Base-by-base conservation (phyloP, 1,140 invertebrate genomes). In the Eriosoma lanigerum region DNA sequence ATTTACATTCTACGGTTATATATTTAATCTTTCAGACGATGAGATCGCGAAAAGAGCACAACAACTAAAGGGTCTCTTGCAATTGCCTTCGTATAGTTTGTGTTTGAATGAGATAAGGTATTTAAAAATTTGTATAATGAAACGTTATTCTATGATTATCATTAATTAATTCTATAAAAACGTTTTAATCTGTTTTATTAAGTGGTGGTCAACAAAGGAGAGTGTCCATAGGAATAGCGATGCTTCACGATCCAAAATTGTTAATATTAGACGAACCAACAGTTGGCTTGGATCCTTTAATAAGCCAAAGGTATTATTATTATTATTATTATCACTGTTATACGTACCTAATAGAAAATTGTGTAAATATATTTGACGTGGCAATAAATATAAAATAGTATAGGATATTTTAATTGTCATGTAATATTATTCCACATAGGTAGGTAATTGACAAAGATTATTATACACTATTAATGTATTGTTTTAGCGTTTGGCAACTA, bases 251-350 rank as follows among this genome's bases (percentile, higher is more conserved):
- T 82, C 95, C 96, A 0, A 92, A 96, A 85, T 86, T 97, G 1
- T 86, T 97, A 0, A 95, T 98, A 73, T 86, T 98, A 72, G 96
- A 98, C 85, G 96, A 98, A 86, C 96, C 96, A 0, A 97, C 95
- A 0, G 95, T 96, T 15, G 96, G 95, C 10, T 88, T 97, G 46
- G 96, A 98, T 88, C 95, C 96, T 3, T 87, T 97, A 80, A 86
- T 98, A 5, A 75, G 68, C 44, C 75, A 81, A 75, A 81, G 62
- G 75, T 82, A 73, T 66, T n/a, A 24, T n/a, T 15, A 54, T n/a
- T n/a, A 54, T 13, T 8, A 54, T n/a, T 54, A 5, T n/a, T n/a
- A 54, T 3, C n/a, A 54, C 5, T n/a, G n/a, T 15, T n/a, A n/a
- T 54, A n/a, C n/a, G n/a, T n/a, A n/a, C n/a, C n/a, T n/a, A n/a